These are phyloP conservation scores for Pseudococcus jackbeardsleyi DNA, from an alignment of 2,888 invertebrate genomes.

Conservation along the genomic window DNA sequence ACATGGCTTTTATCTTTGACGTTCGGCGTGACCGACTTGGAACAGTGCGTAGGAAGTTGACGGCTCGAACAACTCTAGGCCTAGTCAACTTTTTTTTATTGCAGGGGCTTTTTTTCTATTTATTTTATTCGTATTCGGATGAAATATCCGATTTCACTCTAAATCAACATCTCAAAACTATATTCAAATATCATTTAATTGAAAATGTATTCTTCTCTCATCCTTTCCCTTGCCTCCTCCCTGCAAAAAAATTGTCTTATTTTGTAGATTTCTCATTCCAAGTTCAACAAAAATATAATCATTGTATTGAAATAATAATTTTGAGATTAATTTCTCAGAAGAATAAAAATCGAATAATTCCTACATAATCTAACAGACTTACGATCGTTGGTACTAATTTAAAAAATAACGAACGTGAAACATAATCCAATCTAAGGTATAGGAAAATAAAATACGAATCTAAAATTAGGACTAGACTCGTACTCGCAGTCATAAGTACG, in stretches of 20 bases:
- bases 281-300: too few species aligned
- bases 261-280: too few species aligned
- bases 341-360: too few species aligned
- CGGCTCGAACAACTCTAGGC: background rate
- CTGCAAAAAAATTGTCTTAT: too few species aligned
- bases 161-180: too few species aligned
- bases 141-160: background rate
- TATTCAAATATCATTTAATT: too few species aligned
- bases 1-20: constrained; percentile 31
- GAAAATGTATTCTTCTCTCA: too few species aligned
- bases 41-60: constrained; percentile 10
- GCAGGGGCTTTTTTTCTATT: background rate
- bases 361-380: too few species aligned
- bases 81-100: background rate
- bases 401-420: background rate
- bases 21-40: constrained; percentile 37
- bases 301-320: too few species aligned
- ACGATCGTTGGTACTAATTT: background rate
- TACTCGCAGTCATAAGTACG: background rate
- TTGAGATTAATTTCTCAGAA: too few species aligned
- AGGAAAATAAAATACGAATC: background rate
- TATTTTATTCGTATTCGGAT: background rate
- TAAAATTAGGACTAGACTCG: background rate
- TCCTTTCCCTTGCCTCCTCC: too few species aligned
- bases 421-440: background rate